phyloP scores from a whole-genome alignment of 2,113 vertebrate genomes.

The Zosterops hypoxanthus region DNA sequence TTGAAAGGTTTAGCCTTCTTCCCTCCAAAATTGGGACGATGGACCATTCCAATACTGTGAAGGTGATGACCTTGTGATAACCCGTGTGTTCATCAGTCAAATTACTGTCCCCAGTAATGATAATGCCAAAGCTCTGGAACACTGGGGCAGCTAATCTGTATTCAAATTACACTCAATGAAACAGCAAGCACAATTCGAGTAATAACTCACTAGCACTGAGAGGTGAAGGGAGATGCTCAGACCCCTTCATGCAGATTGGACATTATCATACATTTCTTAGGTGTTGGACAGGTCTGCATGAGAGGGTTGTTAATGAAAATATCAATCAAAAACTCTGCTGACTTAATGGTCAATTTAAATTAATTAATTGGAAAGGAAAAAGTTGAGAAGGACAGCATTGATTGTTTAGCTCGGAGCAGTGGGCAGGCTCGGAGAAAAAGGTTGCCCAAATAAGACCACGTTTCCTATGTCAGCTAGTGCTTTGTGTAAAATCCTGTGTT shows the following conservation, averaged over 20 bases:
- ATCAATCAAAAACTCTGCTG: constrained; percentile 88
- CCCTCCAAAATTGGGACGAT: constrained; percentile 67
- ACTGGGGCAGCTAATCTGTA: constrained; percentile 91
- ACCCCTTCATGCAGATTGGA: constrained; percentile 79
- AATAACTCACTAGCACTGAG: constrained; percentile 84
- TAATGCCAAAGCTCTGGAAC: constrained; percentile 88
- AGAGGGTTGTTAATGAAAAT: constrained; percentile 87
- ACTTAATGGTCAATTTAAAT: constrained; percentile 92
- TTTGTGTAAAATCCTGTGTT: background rate
- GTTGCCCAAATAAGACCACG: background rate
- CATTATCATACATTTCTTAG: constrained; percentile 89
- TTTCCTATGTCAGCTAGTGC: background rate
- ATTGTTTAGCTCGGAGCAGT: constrained; percentile 61
- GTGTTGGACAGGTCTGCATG: constrained; percentile 84
- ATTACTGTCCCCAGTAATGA: constrained; percentile 87
- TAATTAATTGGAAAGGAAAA: constrained; percentile 88
- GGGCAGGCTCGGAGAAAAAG: constrained; percentile 10
- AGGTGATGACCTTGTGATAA: constrained; percentile 94
- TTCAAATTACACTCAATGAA: constrained; percentile 89
- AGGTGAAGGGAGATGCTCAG: constrained; percentile 76
- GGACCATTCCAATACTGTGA: constrained; percentile 66
- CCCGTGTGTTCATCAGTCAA: constrained; percentile 89
- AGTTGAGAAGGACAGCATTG: constrained; percentile 71
- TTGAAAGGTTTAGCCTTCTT: constrained; percentile 76
- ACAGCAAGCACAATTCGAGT: constrained; percentile 78